Conservation (phyloP, 2,113 vertebrate genomes). For the Pteruthius melanotis region DNA sequence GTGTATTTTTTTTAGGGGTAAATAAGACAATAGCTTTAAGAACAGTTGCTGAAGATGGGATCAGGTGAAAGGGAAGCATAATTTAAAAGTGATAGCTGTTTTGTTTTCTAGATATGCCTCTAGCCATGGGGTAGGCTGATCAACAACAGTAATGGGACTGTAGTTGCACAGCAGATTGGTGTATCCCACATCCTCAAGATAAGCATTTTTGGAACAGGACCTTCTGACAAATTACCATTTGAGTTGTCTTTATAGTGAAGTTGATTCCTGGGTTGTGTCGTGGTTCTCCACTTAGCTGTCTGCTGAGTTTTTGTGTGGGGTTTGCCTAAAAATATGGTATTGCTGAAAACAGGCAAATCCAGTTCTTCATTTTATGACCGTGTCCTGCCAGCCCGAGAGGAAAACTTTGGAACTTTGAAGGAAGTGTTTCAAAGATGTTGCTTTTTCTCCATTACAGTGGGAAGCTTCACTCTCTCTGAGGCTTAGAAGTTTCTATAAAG, state of each 20-base stretch:
- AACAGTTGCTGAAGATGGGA: not conserved
- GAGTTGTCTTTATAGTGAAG: not conserved
- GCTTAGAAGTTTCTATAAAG: slow-evolving; percentile 16
- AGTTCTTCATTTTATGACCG: not conserved
- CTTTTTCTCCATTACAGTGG: not conserved
- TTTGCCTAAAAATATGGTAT: not conserved
- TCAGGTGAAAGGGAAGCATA: not conserved
- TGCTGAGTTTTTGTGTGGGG: not conserved
- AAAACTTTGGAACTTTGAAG: not conserved
- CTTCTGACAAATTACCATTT: not conserved
- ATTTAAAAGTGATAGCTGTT: not conserved
- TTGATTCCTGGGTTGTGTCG: not conserved
- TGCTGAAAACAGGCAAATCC: not conserved
- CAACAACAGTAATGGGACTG: rapidly evolving
- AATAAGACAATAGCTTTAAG: slow-evolving; percentile 8
- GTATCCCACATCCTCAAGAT: not conserved
- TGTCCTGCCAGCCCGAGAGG: not conserved
- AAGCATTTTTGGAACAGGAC: not conserved
- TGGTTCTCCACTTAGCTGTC: not conserved
- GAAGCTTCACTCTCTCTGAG: not conserved
- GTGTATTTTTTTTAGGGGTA: not conserved
- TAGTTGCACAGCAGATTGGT: not conserved
- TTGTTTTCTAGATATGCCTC: not conserved
- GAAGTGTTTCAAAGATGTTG: not conserved
- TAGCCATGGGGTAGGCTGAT: not conserved